Base-by-base conservation (phyloP, 2,113 vertebrate genomes). In the Syngnathus typhle region DNA sequence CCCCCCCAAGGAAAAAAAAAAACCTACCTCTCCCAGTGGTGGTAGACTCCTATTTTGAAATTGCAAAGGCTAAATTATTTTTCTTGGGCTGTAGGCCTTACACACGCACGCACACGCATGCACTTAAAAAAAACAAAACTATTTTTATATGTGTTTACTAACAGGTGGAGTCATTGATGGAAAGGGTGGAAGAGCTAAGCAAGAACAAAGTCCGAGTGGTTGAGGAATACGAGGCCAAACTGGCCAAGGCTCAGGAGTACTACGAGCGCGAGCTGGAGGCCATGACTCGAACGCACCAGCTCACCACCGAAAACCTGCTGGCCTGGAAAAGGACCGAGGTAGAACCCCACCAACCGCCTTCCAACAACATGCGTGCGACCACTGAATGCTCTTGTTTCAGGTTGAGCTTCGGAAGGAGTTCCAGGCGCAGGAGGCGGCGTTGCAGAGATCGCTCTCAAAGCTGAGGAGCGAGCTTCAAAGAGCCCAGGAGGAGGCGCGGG, bases 221-320 rank as follows among this genome's bases (percentile, higher is more conserved):
- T 74, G 96, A 98, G 86, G 96, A 98, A 67, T 97, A 93, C 16
- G 95, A 98, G 85, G 89, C 91, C 74, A 97, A 96, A 87, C 88
- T 98, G 78, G 91, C 70, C 69, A 96, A 98, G 80, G 94, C 94
- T 15, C 96, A 96, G 72, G 92, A 91, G 58, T 98, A 95, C 77
- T 98, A 98, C 65, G 95, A 98, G 69, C 91, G 91, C 0, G 96
- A 98, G 82, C 92, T 98, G 70, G 96, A 98, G 83, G 93, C 93
- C 76, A 92, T 98, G 91, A 95, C 95, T 87, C 90, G 94, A 47
- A 96, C 96, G 0, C 96, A 98, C 73, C 93, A 95, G 78, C 93
- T 98, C 74, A 98, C 96, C 63, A 94, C 95, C 0, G 95, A 98
- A 84, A 98, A 94, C 77, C 87, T 98, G 64, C 91, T 97, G 82